A percentile compares a stretch with the other conserved stretches of the same genome.
phyloP scores from a whole-genome alignment of 2,113 vertebrate species.

The Chunga burmeisteri region DNA sequence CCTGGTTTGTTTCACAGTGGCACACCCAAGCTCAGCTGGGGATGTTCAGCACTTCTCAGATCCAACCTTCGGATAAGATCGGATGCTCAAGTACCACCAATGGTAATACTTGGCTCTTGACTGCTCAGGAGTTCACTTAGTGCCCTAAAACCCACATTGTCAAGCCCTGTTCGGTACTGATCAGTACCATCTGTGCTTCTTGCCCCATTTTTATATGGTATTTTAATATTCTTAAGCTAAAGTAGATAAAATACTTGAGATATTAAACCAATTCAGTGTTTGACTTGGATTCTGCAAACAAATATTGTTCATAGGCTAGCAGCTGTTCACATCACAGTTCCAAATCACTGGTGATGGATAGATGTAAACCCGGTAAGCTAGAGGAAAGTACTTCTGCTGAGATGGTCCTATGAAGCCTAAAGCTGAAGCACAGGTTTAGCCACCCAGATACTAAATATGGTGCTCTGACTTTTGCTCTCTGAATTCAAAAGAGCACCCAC shows the following conservation, averaged over 20 bases:
- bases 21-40: fast-evolving
- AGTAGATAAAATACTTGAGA: background rate
- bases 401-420: background rate
- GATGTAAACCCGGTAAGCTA: background rate
- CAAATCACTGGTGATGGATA: background rate
- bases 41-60: background rate
- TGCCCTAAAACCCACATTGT: background rate
- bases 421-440: background rate
- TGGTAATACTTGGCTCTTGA: background rate
- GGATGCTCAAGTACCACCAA: background rate
- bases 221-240: background rate
- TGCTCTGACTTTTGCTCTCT: background rate
- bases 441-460: background rate
- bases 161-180: background rate
- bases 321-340: background rate
- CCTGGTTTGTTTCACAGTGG: background rate
- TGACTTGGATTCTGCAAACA: background rate
- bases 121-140: background rate
- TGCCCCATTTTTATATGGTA: background rate
- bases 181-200: background rate
- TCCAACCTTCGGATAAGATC: background rate
- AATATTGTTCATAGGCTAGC: background rate
- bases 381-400: background rate
- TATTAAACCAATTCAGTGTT: background rate
- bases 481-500: background rate